Percentiles rank a stretch among this genome's conserved stretches.
Evolutionary conservation across 2,888 invertebrate genomes (phyloP).

Genomic region (Candidula unifasciata): DNA sequence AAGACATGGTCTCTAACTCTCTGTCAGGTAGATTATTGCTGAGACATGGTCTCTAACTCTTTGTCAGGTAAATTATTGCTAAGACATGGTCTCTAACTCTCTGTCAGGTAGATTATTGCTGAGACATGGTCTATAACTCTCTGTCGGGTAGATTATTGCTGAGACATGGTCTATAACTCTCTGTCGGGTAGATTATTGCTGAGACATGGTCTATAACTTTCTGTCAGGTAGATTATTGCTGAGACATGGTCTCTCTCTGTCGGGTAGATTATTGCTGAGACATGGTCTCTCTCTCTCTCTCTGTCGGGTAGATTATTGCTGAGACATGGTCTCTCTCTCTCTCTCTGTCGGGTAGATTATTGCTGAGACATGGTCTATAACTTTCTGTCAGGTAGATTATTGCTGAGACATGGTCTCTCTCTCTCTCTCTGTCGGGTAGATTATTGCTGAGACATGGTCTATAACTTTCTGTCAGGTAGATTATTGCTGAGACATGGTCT

Average conservation of each 20-base stretch:
- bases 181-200: constrained; percentile 80
- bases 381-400: constrained; percentile 84
- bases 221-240: constrained; percentile 82
- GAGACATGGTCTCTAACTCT: no score
- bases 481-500: neutral
- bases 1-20: no score
- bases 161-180: no score
- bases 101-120: constrained; percentile 82
- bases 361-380: neutral
- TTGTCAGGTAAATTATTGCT: constrained; percentile 82
- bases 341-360: no score
- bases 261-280: constrained; percentile 79
- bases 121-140: no score
- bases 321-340: no score
- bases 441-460: neutral
- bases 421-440: no score
- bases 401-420: neutral
- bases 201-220: no score
- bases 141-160: constrained; percentile 80
- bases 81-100: no score
- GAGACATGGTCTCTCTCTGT: no score
- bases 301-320: constrained; percentile 80
- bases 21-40: constrained; percentile 82
- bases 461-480: no score
- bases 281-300: no score